phyloP scores from a whole-genome alignment of 2,113 vertebrate species.

The Pseudolaguvia tuberculata region DNA sequence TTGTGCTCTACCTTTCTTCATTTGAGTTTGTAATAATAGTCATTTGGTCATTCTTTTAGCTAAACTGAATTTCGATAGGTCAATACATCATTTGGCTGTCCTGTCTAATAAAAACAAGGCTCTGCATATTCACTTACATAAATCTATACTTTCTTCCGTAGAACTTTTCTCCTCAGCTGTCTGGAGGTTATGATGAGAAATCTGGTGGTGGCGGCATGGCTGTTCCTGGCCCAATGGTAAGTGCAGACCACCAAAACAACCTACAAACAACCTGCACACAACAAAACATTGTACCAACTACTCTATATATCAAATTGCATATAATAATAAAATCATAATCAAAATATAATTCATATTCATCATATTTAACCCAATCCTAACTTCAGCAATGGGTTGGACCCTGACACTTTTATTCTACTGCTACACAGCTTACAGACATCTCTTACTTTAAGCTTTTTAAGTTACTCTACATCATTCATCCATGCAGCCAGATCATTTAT shows the following conservation, averaged over 20 bases:
- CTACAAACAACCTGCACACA: not conserved
- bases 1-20: not conserved
- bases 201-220: constrained; percentile 67
- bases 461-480: not conserved
- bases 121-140: constrained; percentile 2
- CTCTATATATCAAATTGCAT: too few relatives aligned
- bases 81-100: not conserved
- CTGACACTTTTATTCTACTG: not conserved
- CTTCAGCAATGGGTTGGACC: not conserved
- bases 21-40: not conserved
- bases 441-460: not conserved
- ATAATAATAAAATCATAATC: too few relatives aligned
- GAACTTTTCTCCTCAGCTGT: constrained; percentile 97
- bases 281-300: not conserved
- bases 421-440: not conserved
- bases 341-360: too few relatives aligned
- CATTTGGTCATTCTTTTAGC: not conserved
- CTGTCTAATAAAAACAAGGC: not conserved
- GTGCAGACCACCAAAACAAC: constrained; percentile 33
- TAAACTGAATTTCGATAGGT: not conserved
- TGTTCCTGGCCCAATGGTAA: constrained; percentile 89
- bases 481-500: not conserved
- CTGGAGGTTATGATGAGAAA: constrained; percentile 88
- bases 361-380: not conserved
- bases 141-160: constrained; percentile 51